Evolutionary conservation across 1,140 invertebrate genomes (phyloP).

Genomic region (Neuroterus valhalla): DNA sequence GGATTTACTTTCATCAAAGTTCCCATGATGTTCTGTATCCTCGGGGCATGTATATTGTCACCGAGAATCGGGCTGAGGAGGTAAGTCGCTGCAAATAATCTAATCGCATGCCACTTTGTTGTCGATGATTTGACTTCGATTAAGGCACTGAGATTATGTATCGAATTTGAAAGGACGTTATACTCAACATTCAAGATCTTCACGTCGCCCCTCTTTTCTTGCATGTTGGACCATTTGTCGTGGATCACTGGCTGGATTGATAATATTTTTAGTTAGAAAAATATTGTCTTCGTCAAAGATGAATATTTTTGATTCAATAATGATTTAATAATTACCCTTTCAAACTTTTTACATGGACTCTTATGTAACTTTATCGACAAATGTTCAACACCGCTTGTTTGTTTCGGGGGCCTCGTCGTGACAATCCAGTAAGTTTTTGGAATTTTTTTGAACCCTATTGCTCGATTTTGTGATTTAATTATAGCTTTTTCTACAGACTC

Average conservation of each 20-base stretch:
- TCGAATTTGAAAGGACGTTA: slow-evolving; percentile 60
- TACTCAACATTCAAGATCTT: slow-evolving; percentile 58
- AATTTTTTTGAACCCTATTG: slow-evolving; percentile 36
- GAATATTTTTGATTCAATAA: neutral
- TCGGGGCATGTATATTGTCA: slow-evolving; percentile 68
- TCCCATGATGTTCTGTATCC: slow-evolving; percentile 65
- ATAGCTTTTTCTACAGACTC: slow-evolving; percentile 37
- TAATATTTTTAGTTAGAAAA: slow-evolving; percentile 30
- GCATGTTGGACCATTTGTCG: slow-evolving; percentile 52
- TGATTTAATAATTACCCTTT: slow-evolving; percentile 41
- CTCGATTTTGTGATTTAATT: slow-evolving; percentile 31
- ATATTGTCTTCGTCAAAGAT: neutral
- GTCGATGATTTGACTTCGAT: slow-evolving; percentile 64
- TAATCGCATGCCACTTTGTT: slow-evolving; percentile 63
- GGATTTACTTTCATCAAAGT: slow-evolving; percentile 63
- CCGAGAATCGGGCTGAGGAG: slow-evolving; percentile 71
- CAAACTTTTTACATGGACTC: neutral
- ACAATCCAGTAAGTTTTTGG: slow-evolving; percentile 61
- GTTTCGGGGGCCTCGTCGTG: slow-evolving; percentile 55
- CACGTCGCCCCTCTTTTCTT: slow-evolving; percentile 49
- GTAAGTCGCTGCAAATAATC: slow-evolving; percentile 67
- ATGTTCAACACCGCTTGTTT: slow-evolving; percentile 41
- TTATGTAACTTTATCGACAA: slow-evolving; percentile 50
- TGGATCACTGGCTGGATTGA: slow-evolving; percentile 58
- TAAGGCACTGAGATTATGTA: slow-evolving; percentile 60